A percentile compares a stretch with the other conserved stretches of the same genome.
These are phyloP conservation scores for Caenorhabditis imperialis DNA, from an alignment of 2,888 invertebrate genomes.

Conservation along the genomic window DNA sequence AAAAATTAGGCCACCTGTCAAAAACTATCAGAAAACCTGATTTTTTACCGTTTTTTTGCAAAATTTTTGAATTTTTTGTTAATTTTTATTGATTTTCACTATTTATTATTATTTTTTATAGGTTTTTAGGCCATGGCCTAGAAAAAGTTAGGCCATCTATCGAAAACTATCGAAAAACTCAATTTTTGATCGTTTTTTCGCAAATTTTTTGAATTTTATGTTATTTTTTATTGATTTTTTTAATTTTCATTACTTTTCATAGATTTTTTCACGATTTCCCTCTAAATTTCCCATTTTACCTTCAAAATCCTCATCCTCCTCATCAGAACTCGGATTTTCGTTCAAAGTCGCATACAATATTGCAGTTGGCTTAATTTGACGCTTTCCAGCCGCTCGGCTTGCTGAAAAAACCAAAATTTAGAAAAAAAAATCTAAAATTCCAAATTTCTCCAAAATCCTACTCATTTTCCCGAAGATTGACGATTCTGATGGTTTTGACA, in stretches of 20 bases:
- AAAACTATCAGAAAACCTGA: too few species aligned
- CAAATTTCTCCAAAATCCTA: conserved; percentile 2
- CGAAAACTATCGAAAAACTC: too few species aligned
- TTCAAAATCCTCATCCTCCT: conserved; percentile 73
- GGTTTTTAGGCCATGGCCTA: too few species aligned
- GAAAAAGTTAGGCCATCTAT: too few species aligned
- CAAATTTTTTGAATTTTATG: too few species aligned
- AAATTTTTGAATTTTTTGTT: too few species aligned
- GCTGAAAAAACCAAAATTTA: conserved; percentile 55
- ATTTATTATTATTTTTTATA: too few species aligned
- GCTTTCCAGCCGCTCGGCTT: conserved; percentile 74
- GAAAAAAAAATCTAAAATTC: neutral
- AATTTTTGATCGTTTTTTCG: neutral
- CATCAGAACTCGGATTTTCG: conserved; percentile 64
- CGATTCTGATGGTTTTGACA: conserved; percentile 34
- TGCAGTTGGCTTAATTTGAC: conserved; percentile 74
- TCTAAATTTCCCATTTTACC: conserved; percentile 22
- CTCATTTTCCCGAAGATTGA: conserved; percentile 54
- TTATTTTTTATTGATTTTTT: conserved; percentile 1
- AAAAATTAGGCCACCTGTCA: too few species aligned
- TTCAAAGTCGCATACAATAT: conserved; percentile 51
- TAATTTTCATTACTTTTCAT: neutral
- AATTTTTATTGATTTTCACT: too few species aligned
- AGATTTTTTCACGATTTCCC: neutral
- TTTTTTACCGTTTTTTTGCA: too few species aligned